A percentile compares a stretch with the other conserved stretches of the same genome.
Conservation (phyloP, 2,113 vertebrate species). For the Eptatretus burgeri region DNA sequence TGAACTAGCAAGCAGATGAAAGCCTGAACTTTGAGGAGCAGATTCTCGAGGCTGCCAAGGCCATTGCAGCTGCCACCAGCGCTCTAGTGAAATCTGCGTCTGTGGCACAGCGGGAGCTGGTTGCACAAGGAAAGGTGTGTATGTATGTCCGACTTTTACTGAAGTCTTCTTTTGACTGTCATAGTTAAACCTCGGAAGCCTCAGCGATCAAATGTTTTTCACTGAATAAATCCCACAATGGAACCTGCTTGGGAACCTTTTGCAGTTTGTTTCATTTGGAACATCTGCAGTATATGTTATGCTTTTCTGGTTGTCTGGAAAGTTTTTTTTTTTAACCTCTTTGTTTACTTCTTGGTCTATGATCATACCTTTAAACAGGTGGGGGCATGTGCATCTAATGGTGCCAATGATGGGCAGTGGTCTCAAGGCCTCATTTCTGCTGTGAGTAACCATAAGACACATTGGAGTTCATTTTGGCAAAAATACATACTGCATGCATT, state of each 20-base stretch:
- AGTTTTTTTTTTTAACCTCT: not conserved
- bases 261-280: too few species aligned
- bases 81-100: slow-evolving; percentile 88
- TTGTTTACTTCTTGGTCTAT: not conserved
- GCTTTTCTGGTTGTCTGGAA: not conserved
- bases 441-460: slow-evolving; percentile 21
- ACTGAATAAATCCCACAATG: too few species aligned
- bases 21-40: slow-evolving; percentile 94
- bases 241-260: too few species aligned
- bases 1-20: slow-evolving; percentile 59
- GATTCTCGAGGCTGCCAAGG: slow-evolving; percentile 87
- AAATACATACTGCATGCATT: too few species aligned
- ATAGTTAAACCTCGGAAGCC: too few species aligned
- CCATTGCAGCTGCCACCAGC: slow-evolving; percentile 79
- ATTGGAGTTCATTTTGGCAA: too few species aligned
- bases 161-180: too few species aligned
- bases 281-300: not conserved
- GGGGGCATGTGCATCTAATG: slow-evolving; percentile 56
- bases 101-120: slow-evolving; percentile 67
- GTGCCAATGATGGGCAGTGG: slow-evolving; percentile 88
- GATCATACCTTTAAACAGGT: slow-evolving; percentile 32
- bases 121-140: slow-evolving; percentile 78
- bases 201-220: too few species aligned
- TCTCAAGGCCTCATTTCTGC: slow-evolving; percentile 95
- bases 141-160: too few species aligned